Evolutionary conservation across 2,888 invertebrate species (phyloP), one percentile per base, ranked within the genome.

Genomic region (Ischnura elegans): DNA sequence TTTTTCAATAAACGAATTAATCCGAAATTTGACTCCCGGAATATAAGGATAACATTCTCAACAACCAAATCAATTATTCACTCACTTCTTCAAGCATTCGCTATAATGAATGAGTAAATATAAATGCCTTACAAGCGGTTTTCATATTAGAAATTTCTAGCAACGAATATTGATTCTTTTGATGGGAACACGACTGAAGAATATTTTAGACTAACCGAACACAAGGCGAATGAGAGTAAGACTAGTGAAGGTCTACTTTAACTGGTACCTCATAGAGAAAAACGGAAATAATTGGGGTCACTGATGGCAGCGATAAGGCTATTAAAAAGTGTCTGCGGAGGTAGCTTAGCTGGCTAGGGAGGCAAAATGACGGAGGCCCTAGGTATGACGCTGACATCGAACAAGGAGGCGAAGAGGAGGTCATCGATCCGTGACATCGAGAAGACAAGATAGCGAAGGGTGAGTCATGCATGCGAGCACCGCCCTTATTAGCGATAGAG

Each of bases 381-480:
- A 13, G 51, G n/a, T 19, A 1, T 13, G 19, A 76, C 36, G n/a
- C 10, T 76, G 36, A 76, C 36, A 76, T 76, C 36, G 76, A 36
- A 76, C 76, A 76, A 36, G 13, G 76, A 36, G 76, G 19, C 16
- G 51, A 10, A 0, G 76, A 76, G 10, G 76, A 76, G 76, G 76
- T 36, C 76, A 76, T 76, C 76, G 76, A 76, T 76, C n/a, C 36
- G 76, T 36, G 2, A 10, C 76, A 76, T 76, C n/a, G 13, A 76
- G n/a, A n/a, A n/a, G n/a, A 19, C n/a, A 61, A 61, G 76, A 36
- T 76, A 2, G 76, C 16, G 29, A 29, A 8, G 36, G 25, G 10
- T 36, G 76, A 76, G 76, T 76, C 76, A 76, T 76, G 76, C 36
- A 76, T 76, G 76, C 76, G 76, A 76, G 25, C 36, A 10, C 76